Percentiles rank a stretch among this genome's conserved stretches.
Evolutionary conservation across 2,113 vertebrate species (phyloP).

Genomic region (Halichoerus grypus): DNA sequence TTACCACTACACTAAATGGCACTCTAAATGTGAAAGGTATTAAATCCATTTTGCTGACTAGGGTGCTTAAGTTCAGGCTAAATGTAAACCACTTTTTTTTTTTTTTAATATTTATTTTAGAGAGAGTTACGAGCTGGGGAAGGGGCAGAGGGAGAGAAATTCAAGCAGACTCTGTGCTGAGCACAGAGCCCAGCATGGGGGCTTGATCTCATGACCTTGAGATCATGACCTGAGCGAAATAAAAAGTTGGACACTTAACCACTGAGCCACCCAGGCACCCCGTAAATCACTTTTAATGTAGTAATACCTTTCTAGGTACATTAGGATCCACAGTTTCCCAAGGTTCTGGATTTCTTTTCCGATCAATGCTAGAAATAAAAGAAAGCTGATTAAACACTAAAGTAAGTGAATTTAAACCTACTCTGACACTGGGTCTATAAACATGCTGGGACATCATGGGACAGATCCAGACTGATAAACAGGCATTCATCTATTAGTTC

Average conservation of each 20-base stretch:
- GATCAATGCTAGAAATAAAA: constrained; percentile 90
- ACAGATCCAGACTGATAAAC: background rate
- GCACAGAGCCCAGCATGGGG: background rate
- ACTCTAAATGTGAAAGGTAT: background rate
- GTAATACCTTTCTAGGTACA: constrained; percentile 93
- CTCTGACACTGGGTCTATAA: background rate
- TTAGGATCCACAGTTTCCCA: constrained; percentile 93
- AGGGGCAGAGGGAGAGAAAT: background rate
- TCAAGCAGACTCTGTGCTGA: background rate
- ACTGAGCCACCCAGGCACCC: background rate
- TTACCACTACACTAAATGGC: background rate
- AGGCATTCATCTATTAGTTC: background rate
- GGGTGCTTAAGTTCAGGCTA: background rate
- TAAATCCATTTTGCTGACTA: background rate
- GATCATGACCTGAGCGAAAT: background rate
- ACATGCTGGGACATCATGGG: background rate
- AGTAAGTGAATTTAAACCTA: background rate
- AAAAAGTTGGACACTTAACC: background rate
- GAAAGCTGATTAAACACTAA: constrained; percentile 34
- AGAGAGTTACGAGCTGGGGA: background rate
- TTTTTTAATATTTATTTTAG: background rate
- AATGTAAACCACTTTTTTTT: background rate
- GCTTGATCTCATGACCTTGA: background rate
- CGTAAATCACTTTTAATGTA: background rate
- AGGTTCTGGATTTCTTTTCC: constrained; percentile 91